Conservation (phyloP, 1,140 invertebrate species). For the Xylocopa sonorina region DNA sequence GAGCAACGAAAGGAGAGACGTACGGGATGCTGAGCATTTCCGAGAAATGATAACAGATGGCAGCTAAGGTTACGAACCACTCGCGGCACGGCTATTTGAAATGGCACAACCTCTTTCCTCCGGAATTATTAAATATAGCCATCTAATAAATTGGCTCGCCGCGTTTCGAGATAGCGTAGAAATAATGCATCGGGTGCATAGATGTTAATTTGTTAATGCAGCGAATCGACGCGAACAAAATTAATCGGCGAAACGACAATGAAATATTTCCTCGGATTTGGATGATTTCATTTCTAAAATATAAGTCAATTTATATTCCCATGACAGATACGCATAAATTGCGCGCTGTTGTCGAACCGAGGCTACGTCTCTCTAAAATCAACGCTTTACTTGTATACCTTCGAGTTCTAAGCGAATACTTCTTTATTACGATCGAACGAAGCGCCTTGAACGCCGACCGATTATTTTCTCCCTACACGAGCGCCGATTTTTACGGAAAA, state of each 20-base stretch:
- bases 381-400: no score
- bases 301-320: no score
- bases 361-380: no score
- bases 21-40: not conserved
- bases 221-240: not conserved
- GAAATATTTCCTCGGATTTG: no score
- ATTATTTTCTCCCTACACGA: not conserved
- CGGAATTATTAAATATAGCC: not conserved
- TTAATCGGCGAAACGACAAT: not conserved
- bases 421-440: no score
- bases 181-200: not conserved
- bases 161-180: not conserved
- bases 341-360: no score
- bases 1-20: not conserved
- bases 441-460: no score
- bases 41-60: slow-evolving; percentile 18
- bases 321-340: no score
- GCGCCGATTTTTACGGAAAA: not conserved
- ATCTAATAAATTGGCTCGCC: not conserved
- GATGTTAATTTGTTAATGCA: not conserved
- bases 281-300: no score
- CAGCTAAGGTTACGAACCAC: not conserved
- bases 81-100: not conserved
- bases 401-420: no score
- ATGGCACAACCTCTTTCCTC: not conserved